Conservation (phyloP, 2,797 vertebrate species). For the Micromesistius poutassou region DNA sequence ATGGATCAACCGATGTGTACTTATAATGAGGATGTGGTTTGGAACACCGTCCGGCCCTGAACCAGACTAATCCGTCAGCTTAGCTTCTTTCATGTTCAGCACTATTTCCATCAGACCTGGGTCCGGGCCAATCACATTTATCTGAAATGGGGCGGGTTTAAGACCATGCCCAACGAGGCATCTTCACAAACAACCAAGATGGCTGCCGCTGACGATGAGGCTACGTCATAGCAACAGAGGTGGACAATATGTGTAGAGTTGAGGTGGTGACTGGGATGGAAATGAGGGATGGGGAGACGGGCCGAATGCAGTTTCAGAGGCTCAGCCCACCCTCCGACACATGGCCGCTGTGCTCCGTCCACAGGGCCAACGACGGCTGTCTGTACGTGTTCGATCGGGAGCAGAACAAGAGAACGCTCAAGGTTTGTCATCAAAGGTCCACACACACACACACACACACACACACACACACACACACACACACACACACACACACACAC, state of each 20-base stretch:
- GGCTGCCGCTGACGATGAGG: too few species aligned
- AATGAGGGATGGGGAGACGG: not conserved
- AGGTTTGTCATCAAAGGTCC: slow-evolving; percentile 68
- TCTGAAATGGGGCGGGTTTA: too few species aligned
- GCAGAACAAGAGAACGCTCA: slow-evolving; percentile 83
- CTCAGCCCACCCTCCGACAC: not conserved
- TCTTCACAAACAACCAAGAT: too few species aligned
- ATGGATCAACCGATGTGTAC: not conserved
- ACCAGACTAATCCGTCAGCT: too few species aligned
- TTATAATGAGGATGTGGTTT: not conserved
- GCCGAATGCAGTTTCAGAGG: too few species aligned
- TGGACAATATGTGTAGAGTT: not conserved
- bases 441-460: too few species aligned
- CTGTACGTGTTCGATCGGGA: slow-evolving; percentile 89
- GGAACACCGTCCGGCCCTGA: not conserved
- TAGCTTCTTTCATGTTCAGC: not conserved
- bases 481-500: too few species aligned
- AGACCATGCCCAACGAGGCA: too few species aligned
- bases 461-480: too few species aligned
- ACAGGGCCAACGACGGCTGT: slow-evolving; percentile 90
- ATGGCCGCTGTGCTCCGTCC: not conserved
- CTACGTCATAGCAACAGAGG: too few species aligned
- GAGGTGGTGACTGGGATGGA: not conserved
- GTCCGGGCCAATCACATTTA: too few species aligned
- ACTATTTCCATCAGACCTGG: too few species aligned